These are phyloP conservation scores for Phlogophora meticulosa DNA, from an alignment of 2,888 invertebrate genomes.

Conservation along the genomic window DNA sequence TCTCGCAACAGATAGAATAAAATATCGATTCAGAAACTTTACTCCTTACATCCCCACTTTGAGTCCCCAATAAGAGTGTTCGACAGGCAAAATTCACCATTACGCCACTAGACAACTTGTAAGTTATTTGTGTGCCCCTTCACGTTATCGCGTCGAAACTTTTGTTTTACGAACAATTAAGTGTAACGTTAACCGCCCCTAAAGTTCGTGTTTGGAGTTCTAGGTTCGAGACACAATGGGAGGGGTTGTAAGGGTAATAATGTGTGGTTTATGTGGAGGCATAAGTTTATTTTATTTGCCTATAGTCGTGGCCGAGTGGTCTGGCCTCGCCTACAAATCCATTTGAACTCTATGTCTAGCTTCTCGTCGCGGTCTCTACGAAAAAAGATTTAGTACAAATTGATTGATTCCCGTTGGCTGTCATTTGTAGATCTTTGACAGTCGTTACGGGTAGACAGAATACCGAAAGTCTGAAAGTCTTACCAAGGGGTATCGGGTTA, in stretches of 20 bases:
- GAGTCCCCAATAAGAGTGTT: slow-evolving; percentile 42
- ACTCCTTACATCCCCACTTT: not conserved
- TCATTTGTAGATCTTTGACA: no score
- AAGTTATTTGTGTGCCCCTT: slow-evolving; percentile 70
- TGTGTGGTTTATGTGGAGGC: not conserved
- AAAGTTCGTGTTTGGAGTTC: slow-evolving; percentile 75
- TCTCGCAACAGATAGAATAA: slow-evolving; percentile 4
- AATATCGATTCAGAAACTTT: slow-evolving; percentile 28
- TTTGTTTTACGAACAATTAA: slow-evolving; percentile 89
- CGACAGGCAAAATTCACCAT: slow-evolving; percentile 51
- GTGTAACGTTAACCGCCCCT: slow-evolving; percentile 84
- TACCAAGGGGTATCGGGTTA: no score
- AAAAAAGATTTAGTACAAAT: no score
- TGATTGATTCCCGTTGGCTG: no score
- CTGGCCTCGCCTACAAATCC: no score
- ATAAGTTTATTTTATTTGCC: no score
- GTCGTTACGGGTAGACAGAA: no score
- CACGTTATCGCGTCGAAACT: slow-evolving; percentile 84
- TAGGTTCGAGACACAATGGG: slow-evolving; percentile 68
- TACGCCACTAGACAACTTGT: slow-evolving; percentile 63
- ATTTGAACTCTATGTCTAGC: no score
- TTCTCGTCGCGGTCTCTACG: no score
- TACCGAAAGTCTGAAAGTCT: no score
- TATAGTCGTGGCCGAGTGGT: no score
- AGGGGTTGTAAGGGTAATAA: slow-evolving; percentile 5